Evolutionary conservation across 2,888 invertebrate genomes (phyloP), one percentile per base, ranked within the genome.

Genomic region (Xylota segnis): DNA sequence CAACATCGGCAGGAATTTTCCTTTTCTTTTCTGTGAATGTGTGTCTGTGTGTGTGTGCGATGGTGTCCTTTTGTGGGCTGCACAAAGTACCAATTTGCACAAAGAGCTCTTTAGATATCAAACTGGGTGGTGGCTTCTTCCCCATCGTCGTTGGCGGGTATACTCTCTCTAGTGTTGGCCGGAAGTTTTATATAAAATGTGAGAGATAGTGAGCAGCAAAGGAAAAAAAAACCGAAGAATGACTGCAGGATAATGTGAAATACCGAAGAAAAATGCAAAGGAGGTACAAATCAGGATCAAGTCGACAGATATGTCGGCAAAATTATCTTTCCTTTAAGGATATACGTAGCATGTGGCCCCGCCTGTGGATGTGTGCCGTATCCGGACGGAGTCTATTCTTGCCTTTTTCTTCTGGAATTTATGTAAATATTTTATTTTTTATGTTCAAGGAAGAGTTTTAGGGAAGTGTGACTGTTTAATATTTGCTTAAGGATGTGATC

Each of bases 51-150:
- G 27, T 37, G 16, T 45, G 56, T 16, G 29, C 40, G 61, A 61
- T 59, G 52, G 18, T 54, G 45, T 63, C 37, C 68, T 76, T 86
- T 86, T 82, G 86, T 86, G 45, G 76, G 72, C 54, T 74, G 34
- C 43, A 86, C 76, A 82, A 82, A 86, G 86, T 86, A 82, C 82
- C 86, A 86, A 86, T 86, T 86, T 86, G 86, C 82, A 86, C 86
- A 82, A 82, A 82, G 82, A 82, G 82, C 82, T 82, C 81, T 71
- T 75, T 76, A 71, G 56, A 45, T 59, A 32, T 5, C 14, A 34
- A 54, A 43, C 40, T 23, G 23, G 23, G 23, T 23, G 23, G 23
- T 23, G 23, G 23, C 23, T 23, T 23, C 23, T 23, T 23, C 23
- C 3, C 3, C 23, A 3, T 23, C 23, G 2, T 23, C 23, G 23